These are phyloP conservation scores for Ciconia nigra DNA, from an alignment of 2,797 vertebrate species.

Conservation along the genomic window DNA sequence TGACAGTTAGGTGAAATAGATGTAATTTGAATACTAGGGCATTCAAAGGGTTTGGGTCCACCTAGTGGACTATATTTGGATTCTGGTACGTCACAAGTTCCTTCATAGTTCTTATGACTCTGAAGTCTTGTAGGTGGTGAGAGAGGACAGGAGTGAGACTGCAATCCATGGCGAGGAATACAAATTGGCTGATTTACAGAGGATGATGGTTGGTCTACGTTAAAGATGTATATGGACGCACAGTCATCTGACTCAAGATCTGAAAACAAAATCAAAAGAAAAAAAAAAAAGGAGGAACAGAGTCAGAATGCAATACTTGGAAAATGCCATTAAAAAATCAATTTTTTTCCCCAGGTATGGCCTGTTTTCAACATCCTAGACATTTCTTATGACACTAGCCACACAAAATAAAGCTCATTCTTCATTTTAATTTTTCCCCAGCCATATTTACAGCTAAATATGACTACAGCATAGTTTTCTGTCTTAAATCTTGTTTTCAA, in stretches of 20 bases:
- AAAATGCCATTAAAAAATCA: background rate
- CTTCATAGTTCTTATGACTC: slow-evolving; percentile 83
- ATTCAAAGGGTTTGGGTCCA: slow-evolving; percentile 94
- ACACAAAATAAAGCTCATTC: background rate
- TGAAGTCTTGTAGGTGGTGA: slow-evolving; percentile 84
- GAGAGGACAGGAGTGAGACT: slow-evolving; percentile 85
- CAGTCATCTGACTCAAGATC: slow-evolving; percentile 95
- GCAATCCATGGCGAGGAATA: slow-evolving; percentile 88
- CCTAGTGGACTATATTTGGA: slow-evolving; percentile 84
- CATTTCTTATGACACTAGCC: background rate
- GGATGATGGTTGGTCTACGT: slow-evolving; percentile 89
- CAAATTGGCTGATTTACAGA: slow-evolving; percentile 86
- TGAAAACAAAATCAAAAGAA: slow-evolving; percentile 53
- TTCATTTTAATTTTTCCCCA: background rate
- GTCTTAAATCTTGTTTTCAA: background rate
- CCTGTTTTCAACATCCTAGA: background rate
- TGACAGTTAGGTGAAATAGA: slow-evolving; percentile 99
- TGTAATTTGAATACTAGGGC: slow-evolving; percentile 98
- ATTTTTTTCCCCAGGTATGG: background rate
- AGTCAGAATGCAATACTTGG: background rate
- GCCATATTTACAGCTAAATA: background rate
- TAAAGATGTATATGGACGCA: slow-evolving; percentile 95
- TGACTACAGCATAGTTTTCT: background rate
- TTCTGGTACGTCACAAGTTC: slow-evolving; percentile 79
- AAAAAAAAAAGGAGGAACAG: background rate